These are phyloP conservation scores for Linurgus olivaceus DNA, from an alignment of 2,797 vertebrate genomes.

Conservation along the genomic window DNA sequence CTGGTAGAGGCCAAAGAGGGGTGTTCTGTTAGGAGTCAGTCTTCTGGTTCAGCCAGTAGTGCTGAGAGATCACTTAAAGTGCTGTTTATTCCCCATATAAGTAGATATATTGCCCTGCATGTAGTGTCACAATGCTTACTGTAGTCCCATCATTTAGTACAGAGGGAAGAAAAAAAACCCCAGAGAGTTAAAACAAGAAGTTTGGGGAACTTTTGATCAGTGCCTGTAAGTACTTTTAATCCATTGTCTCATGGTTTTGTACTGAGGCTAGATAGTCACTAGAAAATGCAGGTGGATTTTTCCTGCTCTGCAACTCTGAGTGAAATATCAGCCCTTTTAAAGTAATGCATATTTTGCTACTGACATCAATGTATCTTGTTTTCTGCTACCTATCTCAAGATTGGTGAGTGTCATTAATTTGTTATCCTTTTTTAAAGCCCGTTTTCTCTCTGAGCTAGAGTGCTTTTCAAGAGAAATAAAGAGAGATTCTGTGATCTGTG, in stretches of 20 bases:
- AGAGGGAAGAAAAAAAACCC: accelerated
- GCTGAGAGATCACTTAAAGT: neutral
- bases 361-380: neutral
- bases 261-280: neutral
- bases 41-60: neutral
- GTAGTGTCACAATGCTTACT: neutral
- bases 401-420: neutral
- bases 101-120: neutral
- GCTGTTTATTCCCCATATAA: neutral
- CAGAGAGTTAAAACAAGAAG: neutral
- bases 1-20: neutral
- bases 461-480: neutral
- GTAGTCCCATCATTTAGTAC: neutral
- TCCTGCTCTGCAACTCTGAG: neutral
- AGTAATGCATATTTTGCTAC: neutral
- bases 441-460: neutral
- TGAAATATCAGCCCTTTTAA: neutral
- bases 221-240: neutral
- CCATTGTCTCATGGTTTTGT: neutral
- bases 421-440: neutral
- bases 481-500: neutral
- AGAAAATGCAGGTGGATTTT: neutral
- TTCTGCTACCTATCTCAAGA: neutral
- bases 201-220: neutral
- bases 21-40: neutral